Base-by-base conservation (phyloP, 1,140 invertebrate species). In the Pogonus chalceus region DNA sequence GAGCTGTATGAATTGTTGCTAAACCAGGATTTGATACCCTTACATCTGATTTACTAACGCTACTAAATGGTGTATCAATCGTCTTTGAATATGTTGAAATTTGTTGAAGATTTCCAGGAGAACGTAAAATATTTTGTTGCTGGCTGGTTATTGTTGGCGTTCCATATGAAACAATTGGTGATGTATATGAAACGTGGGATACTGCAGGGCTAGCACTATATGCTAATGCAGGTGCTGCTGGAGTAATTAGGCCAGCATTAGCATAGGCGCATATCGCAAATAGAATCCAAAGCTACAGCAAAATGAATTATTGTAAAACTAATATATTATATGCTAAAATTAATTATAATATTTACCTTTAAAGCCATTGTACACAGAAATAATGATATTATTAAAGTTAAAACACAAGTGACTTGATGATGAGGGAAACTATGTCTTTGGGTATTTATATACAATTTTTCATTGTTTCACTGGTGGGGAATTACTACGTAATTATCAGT, bases 41-140 rank as follows among this genome's bases (percentile, higher is more conserved):
- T 2, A 82, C 73, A 58, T 83, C 80, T 22, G 76, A 66, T 60
- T 80, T 81, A 62, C 79, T 77, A 23, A 79, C 79, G 62, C 78
- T 83, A 20, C 81, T 83, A 72, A 79, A 85, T 2, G 83, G 81
- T 1, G 82, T 84, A 58, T 81, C 77, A 49, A 84, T 76, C 43
- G 79, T 76, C 60, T 82, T 84, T 0, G 75, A 75, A 59, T 81
- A 79, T 23, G 78, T 79, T 1, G 81, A 80, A 20, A 84, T 72
- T 65, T 80, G 70, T 18, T 78, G 79, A 20, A 84, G 65, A 64
- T 84, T 84, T 52, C 79, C 82, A 0, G 72, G 73, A 55, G 76
- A 79, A 21, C 81, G 69, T 20, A 78, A 64, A 37, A 80, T 81
- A 64, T 85, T 83, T 46, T 76, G 74, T 2, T 77, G 76, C 52